Conservation (phyloP, 2,113 vertebrate species). For the Cygnus atratus region DNA sequence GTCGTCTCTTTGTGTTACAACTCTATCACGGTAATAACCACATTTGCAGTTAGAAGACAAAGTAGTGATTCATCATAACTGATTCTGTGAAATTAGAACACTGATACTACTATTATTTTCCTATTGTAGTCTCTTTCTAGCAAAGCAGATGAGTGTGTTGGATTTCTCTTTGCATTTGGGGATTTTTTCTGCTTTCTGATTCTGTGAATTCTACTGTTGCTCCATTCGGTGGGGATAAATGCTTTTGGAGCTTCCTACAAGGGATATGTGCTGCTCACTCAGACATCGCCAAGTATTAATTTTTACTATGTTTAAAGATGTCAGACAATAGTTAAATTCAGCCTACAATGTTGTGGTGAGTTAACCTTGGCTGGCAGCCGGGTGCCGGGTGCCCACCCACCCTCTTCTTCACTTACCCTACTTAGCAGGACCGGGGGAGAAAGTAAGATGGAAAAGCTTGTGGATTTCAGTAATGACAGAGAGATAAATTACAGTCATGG, state of each 20-base stretch:
- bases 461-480: background rate
- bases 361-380: background rate
- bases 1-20: background rate
- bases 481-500: rapidly evolving
- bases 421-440: background rate
- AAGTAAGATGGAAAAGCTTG: background rate
- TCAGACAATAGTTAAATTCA: background rate
- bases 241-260: background rate
- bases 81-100: background rate
- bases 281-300: background rate
- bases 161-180: background rate
- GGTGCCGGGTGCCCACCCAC: background rate
- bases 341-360: background rate
- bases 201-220: background rate
- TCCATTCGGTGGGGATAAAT: background rate
- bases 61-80: background rate
- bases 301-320: background rate
- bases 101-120: background rate
- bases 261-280: background rate
- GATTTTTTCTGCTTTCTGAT: background rate
- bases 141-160: background rate
- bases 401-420: background rate
- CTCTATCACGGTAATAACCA: background rate
- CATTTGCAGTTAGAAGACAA: background rate
- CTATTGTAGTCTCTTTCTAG: background rate